phyloP scores from a whole-genome alignment of 2,888 invertebrate species.

The Agrotis exclamationis region DNA sequence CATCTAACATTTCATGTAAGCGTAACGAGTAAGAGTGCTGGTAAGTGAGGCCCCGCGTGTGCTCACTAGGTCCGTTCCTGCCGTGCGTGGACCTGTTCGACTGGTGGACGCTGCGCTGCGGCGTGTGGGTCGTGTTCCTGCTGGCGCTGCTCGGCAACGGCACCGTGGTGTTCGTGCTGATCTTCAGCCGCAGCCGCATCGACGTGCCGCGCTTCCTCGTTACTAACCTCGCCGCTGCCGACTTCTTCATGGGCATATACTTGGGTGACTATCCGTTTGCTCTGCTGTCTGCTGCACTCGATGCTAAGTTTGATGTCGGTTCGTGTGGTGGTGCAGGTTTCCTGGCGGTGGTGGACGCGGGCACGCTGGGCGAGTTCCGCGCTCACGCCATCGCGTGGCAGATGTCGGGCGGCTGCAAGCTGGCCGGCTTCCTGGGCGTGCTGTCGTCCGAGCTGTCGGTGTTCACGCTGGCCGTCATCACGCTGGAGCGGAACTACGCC shows the following conservation, averaged over 20 bases:
- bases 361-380: constrained; percentile 98
- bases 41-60: background rate
- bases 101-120: constrained; percentile 99
- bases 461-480: constrained; percentile 98
- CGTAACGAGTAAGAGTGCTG: background rate
- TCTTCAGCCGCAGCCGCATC: constrained; percentile 98
- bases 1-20: background rate
- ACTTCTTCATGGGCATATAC: constrained; percentile 99
- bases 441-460: constrained; percentile 98
- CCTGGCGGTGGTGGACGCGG: constrained; percentile 98
- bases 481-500: constrained; percentile 98
- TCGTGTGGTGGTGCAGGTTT: constrained; percentile 91
- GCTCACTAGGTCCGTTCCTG: constrained; percentile 96
- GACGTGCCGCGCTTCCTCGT: constrained; percentile 99
- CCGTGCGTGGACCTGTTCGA: constrained; percentile 99
- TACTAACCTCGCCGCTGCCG: constrained; percentile 98
- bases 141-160: constrained; percentile 99
- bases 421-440: constrained; percentile 98
- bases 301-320: too few species aligned
- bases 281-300: background rate
- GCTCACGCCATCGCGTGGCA: constrained; percentile 99
- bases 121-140: constrained; percentile 99
- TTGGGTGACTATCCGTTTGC: constrained; percentile 90
- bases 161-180: constrained; percentile 97
- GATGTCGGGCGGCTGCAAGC: constrained; percentile 97